phyloP scores from a whole-genome alignment of 2,888 invertebrate species.

The Leucophora obtusa region DNA sequence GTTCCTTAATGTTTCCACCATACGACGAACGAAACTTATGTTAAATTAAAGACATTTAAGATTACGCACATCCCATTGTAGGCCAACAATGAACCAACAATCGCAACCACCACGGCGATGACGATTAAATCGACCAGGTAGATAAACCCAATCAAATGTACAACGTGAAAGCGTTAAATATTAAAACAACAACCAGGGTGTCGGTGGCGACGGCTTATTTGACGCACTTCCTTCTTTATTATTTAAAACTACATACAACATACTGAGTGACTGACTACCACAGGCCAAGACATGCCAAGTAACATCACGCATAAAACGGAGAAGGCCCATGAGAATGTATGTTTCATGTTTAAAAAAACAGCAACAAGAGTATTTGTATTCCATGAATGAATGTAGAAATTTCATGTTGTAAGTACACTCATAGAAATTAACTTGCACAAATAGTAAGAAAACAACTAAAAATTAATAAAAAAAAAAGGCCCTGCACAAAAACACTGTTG shows the following conservation, averaged over 20 bases:
- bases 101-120: not conserved
- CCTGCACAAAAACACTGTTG: no score
- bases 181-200: slow-evolving; percentile 21
- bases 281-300: not conserved
- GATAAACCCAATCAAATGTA: not conserved
- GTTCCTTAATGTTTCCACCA: not conserved
- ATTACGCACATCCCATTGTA: not conserved
- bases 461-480: no score
- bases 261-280: not conserved
- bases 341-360: not conserved
- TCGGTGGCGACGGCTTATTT: slow-evolving; percentile 37
- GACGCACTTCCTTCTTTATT: slow-evolving; percentile 40
- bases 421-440: no score
- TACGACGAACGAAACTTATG: not conserved
- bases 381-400: slow-evolving; percentile 7
- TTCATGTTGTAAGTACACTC: no score
- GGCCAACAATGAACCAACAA: slow-evolving; percentile 2
- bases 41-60: not conserved
- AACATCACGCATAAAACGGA: slow-evolving; percentile 5
- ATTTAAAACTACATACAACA: not conserved
- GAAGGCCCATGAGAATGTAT: not conserved
- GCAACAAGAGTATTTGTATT: slow-evolving; percentile 6
- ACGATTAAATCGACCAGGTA: not conserved
- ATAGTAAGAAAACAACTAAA: no score
- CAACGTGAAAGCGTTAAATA: slow-evolving; percentile 31